These are phyloP conservation scores for Zaprionus taronus DNA, from an alignment of 1,140 invertebrate species.

Conservation along the genomic window DNA sequence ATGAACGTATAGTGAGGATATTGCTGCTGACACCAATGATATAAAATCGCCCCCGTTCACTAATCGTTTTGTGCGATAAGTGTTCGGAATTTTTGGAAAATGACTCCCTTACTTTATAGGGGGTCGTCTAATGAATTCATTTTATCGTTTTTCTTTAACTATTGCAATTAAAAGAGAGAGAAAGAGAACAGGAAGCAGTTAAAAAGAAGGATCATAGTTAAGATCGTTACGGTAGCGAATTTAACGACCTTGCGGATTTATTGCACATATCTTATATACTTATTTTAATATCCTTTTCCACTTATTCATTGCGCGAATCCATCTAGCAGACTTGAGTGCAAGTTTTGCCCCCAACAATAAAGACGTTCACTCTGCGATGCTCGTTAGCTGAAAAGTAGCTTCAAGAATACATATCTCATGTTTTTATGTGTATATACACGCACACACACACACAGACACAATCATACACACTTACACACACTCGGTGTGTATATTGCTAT, in stretches of 20 bases:
- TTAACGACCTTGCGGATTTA: slow-evolving; percentile 18
- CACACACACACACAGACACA: slow-evolving; percentile 3
- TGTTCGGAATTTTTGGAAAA: slow-evolving; percentile 74
- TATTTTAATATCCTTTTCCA: slow-evolving; percentile 29
- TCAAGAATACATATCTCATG: slow-evolving; percentile 62
- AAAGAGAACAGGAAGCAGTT: slow-evolving; percentile 2
- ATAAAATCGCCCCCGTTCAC: slow-evolving; percentile 57
- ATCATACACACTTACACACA: slow-evolving; percentile 9
- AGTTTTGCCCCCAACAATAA: slow-evolving; percentile 61
- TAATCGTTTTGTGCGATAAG: slow-evolving; percentile 27
- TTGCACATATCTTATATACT: slow-evolving; percentile 17
- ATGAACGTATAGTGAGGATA: slow-evolving; percentile 78
- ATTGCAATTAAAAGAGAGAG: neutral
- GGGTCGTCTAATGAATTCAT: slow-evolving; percentile 61
- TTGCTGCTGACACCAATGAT: slow-evolving; percentile 81
- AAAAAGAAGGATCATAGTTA: slow-evolving; percentile 12
- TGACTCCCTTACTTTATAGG: slow-evolving; percentile 75
- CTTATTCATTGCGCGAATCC: neutral
- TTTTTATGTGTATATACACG: slow-evolving; percentile 26
- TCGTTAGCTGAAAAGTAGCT: slow-evolving; percentile 77
- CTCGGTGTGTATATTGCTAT: slow-evolving; percentile 23
- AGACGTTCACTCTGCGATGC: slow-evolving; percentile 68
- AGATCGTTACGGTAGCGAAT: neutral
- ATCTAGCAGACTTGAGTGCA: slow-evolving; percentile 38
- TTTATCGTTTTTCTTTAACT: neutral